Evolutionary conservation across 2,888 invertebrate species (phyloP), one percentile per base, ranked within the genome.

Genomic region (Scaptomyza flava): DNA sequence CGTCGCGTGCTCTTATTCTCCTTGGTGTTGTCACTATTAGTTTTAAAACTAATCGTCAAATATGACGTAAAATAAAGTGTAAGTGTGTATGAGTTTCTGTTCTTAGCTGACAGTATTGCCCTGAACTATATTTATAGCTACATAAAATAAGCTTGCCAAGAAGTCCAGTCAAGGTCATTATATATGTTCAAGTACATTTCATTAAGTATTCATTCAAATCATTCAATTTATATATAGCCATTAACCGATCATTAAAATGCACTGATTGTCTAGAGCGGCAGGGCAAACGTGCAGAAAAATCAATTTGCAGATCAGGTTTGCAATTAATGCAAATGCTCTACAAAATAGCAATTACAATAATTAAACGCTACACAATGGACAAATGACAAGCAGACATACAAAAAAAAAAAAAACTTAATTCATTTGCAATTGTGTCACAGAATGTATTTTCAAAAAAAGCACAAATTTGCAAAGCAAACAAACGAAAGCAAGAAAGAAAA

Each of bases 111-210:
- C 45, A 38, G 14, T 47, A 33, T 58, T 51, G 72, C 85, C 85
- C 81, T 81, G 81, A 81, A 85, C 85, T 85, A 85, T 82, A 85
- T 82, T 80, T 82, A 78, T 82, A 79, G 77, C 69, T 52, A 72
- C 60, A 61, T 66, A 76, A 77, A 81, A 75, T 72, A 68, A 63
- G 65, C 75, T 72, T 61, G 68, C 82, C 80, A 68, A 54, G 72
- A 69, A 62, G 63, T 66, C 69, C 79, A 82, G 80, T 72, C 85
- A 82, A 85, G 82, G 82, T 80, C 73, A 72, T 48, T 51, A 46
- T 62, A 66, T 67, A 66, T n/a, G 23, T 47, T 56, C 47, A 56
- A 56, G 56, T 50, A 50, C 3, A 63, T 65, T 73, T 27, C 23
- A 23, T 46, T 56, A 38, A 56, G 36, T 61, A 60, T 60, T 36